Evolutionary conservation across 1,140 invertebrate species (phyloP).

Genomic region (Heliconius nattereri): DNA sequence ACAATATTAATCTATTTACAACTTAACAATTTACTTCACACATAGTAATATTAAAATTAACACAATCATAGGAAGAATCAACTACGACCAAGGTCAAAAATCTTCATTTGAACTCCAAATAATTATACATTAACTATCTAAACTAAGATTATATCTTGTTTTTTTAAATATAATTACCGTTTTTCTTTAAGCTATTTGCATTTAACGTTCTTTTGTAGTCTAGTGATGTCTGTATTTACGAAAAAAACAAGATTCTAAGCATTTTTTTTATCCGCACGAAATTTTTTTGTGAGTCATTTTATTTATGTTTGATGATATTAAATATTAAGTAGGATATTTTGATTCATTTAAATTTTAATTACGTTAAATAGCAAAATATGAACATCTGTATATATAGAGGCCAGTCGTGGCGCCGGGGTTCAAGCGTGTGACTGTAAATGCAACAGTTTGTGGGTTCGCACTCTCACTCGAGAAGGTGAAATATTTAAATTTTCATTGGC

Average conservation of each 20-base stretch:
- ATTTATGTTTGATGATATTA: too few relatives aligned
- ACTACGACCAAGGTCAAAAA: not conserved
- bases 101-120: constrained; percentile 5
- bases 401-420: too few relatives aligned
- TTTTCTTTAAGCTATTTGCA: not conserved
- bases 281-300: too few relatives aligned
- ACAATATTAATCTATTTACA: too few relatives aligned
- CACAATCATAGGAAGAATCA: not conserved
- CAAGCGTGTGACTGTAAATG: too few relatives aligned
- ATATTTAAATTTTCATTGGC: too few relatives aligned
- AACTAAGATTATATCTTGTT: not conserved
- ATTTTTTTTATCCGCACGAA: not conserved
- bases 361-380: too few relatives aligned
- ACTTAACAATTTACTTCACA: not conserved
- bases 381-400: too few relatives aligned
- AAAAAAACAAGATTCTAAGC: not conserved
- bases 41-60: not conserved
- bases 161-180: not conserved
- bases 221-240: not conserved
- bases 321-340: too few relatives aligned
- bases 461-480: too few relatives aligned
- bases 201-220: not conserved
- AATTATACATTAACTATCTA: not conserved
- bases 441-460: too few relatives aligned
- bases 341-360: too few relatives aligned